Evolutionary conservation across 1,140 invertebrate genomes (phyloP).

Genomic region (Trichonephila clavata): DNA sequence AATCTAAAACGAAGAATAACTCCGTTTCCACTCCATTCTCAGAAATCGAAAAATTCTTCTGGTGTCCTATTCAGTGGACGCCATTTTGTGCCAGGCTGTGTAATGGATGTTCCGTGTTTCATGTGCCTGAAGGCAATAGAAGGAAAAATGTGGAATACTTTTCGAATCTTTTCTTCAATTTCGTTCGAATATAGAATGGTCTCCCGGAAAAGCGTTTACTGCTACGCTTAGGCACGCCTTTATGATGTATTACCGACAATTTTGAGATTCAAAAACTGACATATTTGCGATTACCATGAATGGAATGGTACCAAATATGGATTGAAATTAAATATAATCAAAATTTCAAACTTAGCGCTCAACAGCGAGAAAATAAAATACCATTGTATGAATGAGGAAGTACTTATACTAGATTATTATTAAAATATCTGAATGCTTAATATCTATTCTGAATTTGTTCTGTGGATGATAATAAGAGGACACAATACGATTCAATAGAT

Average conservation of each 20-base stretch:
- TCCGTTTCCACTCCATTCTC: conserved; percentile 54
- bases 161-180: neutral
- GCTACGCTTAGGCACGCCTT: neutral
- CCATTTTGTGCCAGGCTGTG: conserved; percentile 56
- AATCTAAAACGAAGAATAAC: conserved; percentile 64
- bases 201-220: neutral
- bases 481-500: too few species aligned
- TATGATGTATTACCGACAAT: conserved; percentile 22
- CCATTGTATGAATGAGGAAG: too few species aligned
- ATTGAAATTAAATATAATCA: too few species aligned
- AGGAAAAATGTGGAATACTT: conserved; percentile 57
- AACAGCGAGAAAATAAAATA: too few species aligned
- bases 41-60: conserved; percentile 50
- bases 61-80: conserved; percentile 39
- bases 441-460: too few species aligned
- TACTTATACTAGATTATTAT: too few species aligned
- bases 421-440: too few species aligned
- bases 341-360: too few species aligned
- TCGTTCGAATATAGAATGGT: neutral
- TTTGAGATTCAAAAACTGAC: neutral
- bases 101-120: conserved; percentile 66
- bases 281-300: neutral
- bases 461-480: too few species aligned
- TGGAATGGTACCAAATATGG: too few species aligned
- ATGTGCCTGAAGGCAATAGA: conserved; percentile 34